A percentile compares a stretch with the other conserved stretches of the same genome.
phyloP scores from a whole-genome alignment of 2,797 vertebrate genomes.

The Scarus forsteni region DNA sequence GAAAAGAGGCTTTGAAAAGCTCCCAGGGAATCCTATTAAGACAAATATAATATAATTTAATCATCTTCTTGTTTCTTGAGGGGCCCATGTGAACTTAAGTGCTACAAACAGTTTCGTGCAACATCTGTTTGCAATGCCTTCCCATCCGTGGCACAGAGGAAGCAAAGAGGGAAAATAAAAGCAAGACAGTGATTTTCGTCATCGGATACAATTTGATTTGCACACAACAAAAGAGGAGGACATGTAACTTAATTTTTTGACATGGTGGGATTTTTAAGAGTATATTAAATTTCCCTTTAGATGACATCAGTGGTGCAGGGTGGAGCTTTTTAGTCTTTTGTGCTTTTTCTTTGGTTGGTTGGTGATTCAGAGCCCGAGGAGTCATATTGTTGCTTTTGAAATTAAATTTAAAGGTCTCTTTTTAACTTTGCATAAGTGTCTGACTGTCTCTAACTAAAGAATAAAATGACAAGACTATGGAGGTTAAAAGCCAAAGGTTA shows the following conservation, averaged over 20 bases:
- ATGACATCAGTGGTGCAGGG: slow-evolving; percentile 28
- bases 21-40: slow-evolving; percentile 71
- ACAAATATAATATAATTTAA: slow-evolving; percentile 72
- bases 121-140: slow-evolving; percentile 80
- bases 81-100: slow-evolving; percentile 59
- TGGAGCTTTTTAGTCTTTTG: background rate
- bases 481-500: no score
- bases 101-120: slow-evolving; percentile 40
- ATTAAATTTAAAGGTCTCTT: no score
- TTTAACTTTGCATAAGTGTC: no score
- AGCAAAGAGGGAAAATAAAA: slow-evolving; percentile 12
- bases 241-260: slow-evolving; percentile 34
- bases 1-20: slow-evolving; percentile 64
- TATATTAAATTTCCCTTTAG: slow-evolving; percentile 36
- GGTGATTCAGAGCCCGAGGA: no score
- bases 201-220: slow-evolving; percentile 44
- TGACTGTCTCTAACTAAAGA: no score
- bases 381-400: no score
- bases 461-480: no score
- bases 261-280: slow-evolving; percentile 34
- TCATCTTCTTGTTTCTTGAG: slow-evolving; percentile 58
- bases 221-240: slow-evolving; percentile 58
- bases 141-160: slow-evolving; percentile 41
- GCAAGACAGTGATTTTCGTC: slow-evolving; percentile 42
- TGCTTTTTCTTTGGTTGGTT: background rate